phyloP scores from a whole-genome alignment of 2,797 vertebrate species.

The Ptychobarbus kaznakovi region DNA sequence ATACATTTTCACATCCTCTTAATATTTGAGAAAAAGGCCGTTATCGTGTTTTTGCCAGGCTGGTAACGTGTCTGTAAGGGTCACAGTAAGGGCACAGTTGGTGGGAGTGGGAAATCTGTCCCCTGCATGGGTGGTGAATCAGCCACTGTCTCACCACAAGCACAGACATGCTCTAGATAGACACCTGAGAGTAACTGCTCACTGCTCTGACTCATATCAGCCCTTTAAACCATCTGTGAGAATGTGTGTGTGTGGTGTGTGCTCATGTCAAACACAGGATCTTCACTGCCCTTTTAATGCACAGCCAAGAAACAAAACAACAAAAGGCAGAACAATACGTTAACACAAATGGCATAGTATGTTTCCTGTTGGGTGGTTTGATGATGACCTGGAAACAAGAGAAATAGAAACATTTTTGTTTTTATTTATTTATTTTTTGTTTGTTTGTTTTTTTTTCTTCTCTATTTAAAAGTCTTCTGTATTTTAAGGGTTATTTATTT shows the following conservation, averaged over 20 bases:
- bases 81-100: slow-evolving; percentile 58
- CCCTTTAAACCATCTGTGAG: slow-evolving; percentile 51
- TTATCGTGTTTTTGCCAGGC: slow-evolving; percentile 20
- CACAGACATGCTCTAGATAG: slow-evolving; percentile 70
- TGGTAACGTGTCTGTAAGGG: slow-evolving; percentile 32
- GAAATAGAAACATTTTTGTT: not conserved
- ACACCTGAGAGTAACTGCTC: slow-evolving; percentile 70
- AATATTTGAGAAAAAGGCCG: not conserved
- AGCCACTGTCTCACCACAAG: slow-evolving; percentile 68
- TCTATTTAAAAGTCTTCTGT: not conserved
- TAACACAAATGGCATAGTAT: not conserved
- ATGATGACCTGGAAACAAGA: slow-evolving; percentile 14
- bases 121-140: slow-evolving; percentile 61
- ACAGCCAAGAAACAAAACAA: slow-evolving; percentile 51
- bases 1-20: slow-evolving; percentile 26
- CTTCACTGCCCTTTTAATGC: slow-evolving; percentile 49
- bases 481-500: not conserved
- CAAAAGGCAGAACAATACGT: slow-evolving; percentile 35
- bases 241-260: slow-evolving; percentile 36
- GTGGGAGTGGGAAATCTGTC: slow-evolving; percentile 59
- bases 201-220: slow-evolving; percentile 69
- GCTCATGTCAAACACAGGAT: slow-evolving; percentile 37
- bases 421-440: not conserved
- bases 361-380: not conserved
- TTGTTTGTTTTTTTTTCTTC: not conserved